phyloP scores from a whole-genome alignment of 2,888 invertebrate genomes.

The Pelosia muscerda region DNA sequence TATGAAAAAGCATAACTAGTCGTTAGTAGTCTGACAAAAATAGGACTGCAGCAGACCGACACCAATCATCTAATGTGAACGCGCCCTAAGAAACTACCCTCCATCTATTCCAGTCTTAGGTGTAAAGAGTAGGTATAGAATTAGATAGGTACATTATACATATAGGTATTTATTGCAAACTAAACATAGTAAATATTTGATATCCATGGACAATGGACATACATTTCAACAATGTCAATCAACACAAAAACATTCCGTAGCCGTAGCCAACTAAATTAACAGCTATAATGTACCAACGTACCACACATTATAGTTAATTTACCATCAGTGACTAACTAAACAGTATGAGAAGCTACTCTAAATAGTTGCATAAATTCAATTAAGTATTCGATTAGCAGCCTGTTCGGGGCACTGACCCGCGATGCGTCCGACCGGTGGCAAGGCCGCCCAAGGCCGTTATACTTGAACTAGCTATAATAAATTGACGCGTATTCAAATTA shows the following conservation, averaged over 20 bases:
- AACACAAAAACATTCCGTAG: background rate
- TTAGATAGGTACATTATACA: no score
- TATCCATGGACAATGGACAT: background rate
- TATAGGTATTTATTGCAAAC: no score
- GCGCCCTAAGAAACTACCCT: no score
- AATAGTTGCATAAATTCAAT: slow-evolving; percentile 52
- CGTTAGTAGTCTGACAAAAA: no score
- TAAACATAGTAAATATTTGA: background rate
- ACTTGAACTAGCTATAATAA: slow-evolving; percentile 51
- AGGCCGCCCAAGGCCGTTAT: slow-evolving; percentile 83
- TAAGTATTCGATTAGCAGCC: slow-evolving; percentile 58
- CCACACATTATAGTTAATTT: slow-evolving; percentile 3
- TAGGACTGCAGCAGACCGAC: no score
- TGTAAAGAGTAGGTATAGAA: no score
- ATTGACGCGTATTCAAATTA: slow-evolving; percentile 37
- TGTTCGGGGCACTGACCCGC: slow-evolving; percentile 59
- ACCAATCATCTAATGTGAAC: no score
- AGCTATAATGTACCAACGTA: background rate
- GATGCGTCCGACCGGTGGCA: slow-evolving; percentile 65
- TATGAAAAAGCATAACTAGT: no score
- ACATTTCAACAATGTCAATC: background rate
- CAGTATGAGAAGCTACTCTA: slow-evolving; percentile 20
- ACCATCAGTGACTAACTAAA: background rate
- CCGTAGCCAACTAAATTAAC: background rate
- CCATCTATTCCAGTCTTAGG: background rate